phyloP scores from a whole-genome alignment of 2,797 vertebrate species.

The Phrynocephalus vlangalii region DNA sequence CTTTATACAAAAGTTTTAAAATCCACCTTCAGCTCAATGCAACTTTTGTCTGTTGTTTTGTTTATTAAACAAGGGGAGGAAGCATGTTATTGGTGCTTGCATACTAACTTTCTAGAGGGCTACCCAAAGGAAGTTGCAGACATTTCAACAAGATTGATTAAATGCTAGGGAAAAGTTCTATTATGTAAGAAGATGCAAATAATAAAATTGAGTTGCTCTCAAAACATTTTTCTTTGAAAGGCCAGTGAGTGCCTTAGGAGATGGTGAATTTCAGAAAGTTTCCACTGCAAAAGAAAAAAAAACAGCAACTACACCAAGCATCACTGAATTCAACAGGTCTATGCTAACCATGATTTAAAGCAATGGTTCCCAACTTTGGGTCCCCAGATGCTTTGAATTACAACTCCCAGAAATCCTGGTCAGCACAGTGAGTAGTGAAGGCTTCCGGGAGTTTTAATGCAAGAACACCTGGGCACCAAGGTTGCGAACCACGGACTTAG shows the following conservation, averaged over 20 bases:
- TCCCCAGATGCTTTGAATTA: no score
- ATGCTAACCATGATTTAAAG: not conserved
- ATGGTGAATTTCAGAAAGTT: conserved; percentile 65
- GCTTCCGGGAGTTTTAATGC: no score
- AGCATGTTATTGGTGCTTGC: conserved; percentile 36
- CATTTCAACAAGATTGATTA: conserved; percentile 81
- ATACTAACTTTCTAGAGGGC: conserved; percentile 69
- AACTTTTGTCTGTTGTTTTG: conserved; percentile 55
- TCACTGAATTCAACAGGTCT: not conserved
- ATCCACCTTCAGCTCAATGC: conserved; percentile 59
- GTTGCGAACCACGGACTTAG: no score
- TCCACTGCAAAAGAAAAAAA: conserved; percentile 46
- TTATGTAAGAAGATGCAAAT: conserved; percentile 79
- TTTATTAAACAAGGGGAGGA: conserved; percentile 48
- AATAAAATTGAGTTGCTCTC: conserved; percentile 71
- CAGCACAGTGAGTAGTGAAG: no score
- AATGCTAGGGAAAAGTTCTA: conserved; percentile 79
- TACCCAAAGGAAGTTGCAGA: conserved; percentile 71
- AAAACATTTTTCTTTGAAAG: conserved; percentile 72
- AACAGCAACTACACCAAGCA: not conserved
- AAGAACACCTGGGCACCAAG: no score
- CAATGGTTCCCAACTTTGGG: no score
- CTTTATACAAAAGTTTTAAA: conserved; percentile 57
- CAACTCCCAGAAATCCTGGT: no score
- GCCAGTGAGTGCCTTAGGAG: conserved; percentile 72